Conservation (phyloP, 2,113 vertebrate genomes). For the Sinocyclocheilus anshuiensis region DNA sequence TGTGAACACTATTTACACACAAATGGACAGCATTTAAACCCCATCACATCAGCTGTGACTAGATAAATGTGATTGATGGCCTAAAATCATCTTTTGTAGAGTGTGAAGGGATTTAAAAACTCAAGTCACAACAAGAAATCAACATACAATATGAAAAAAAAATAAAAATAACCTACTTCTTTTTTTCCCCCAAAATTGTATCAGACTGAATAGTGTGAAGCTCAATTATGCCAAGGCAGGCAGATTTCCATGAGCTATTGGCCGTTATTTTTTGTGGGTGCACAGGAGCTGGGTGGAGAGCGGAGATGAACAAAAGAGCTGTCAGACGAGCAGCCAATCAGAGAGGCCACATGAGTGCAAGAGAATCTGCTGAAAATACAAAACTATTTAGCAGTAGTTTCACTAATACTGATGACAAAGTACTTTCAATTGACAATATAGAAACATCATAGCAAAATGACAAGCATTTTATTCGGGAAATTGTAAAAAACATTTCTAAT, state of each 20-base stretch:
- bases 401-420: slow-evolving; percentile 73
- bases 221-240: slow-evolving; percentile 65
- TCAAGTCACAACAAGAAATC: neutral
- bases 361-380: slow-evolving; percentile 83
- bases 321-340: slow-evolving; percentile 66
- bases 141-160: neutral
- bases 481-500: neutral
- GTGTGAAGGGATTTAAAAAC: neutral
- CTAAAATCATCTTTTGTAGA: neutral
- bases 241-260: slow-evolving; percentile 52
- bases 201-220: slow-evolving; percentile 61
- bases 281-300: slow-evolving; percentile 63
- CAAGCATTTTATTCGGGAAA: neutral
- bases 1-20: neutral
- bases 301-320: slow-evolving; percentile 65
- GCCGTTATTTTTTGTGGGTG: slow-evolving; percentile 73
- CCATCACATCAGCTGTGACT: neutral
- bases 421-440: slow-evolving; percentile 71
- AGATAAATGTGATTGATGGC: neutral
- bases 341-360: slow-evolving; percentile 68
- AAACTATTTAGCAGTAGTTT: slow-evolving; percentile 69
- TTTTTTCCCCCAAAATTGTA: slow-evolving; percentile 59
- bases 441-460: slow-evolving; percentile 35
- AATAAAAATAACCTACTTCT: slow-evolving; percentile 64
- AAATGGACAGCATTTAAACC: neutral